Percentiles rank a stretch among this genome's conserved stretches.
Conservation (phyloP, 2,113 vertebrate species). For the Channa maculata region DNA sequence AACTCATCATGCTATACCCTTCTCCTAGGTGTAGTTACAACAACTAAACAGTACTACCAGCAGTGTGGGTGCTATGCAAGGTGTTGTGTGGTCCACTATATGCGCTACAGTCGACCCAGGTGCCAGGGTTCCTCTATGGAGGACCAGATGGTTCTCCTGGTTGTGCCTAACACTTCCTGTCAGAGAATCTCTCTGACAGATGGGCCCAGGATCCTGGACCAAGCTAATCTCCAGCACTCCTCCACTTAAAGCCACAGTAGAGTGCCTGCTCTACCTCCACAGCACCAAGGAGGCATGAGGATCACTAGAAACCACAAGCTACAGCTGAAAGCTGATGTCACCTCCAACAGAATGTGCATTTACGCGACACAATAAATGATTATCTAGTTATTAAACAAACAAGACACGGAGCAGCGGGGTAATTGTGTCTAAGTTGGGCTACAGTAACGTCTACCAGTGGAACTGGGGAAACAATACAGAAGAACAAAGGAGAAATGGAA, state of each 20-base stretch:
- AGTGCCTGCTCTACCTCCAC: slow-evolving; percentile 51
- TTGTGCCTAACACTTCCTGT: slow-evolving; percentile 78
- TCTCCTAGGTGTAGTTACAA: slow-evolving; percentile 13
- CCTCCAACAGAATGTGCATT: slow-evolving; percentile 15
- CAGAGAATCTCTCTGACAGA: slow-evolving; percentile 83
- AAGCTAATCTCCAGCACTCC: slow-evolving; percentile 82
- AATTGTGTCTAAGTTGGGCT: slow-evolving; percentile 32
- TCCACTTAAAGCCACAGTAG: slow-evolving; percentile 82
- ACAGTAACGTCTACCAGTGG: slow-evolving; percentile 16
- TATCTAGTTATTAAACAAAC: not conserved
- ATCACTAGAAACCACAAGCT: slow-evolving; percentile 24
- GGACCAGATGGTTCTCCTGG: slow-evolving; percentile 83
- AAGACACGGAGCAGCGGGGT: not conserved
- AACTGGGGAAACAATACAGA: slow-evolving; percentile 58
- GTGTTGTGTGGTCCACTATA: slow-evolving; percentile 55
- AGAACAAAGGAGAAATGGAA: slow-evolving; percentile 71
- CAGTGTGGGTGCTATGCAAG: slow-evolving; percentile 28
- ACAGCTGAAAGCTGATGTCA: slow-evolving; percentile 28
- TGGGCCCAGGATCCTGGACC: slow-evolving; percentile 82
- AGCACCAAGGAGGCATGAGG: slow-evolving; percentile 41
- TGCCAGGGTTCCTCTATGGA: slow-evolving; percentile 66
- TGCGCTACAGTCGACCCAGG: slow-evolving; percentile 49
- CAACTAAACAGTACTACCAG: slow-evolving; percentile 37
- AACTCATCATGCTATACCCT: not conserved
- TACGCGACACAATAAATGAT: not conserved